Evolutionary conservation across 1,140 invertebrate species (phyloP).

Genomic region (Zaprionus gabonicus): DNA sequence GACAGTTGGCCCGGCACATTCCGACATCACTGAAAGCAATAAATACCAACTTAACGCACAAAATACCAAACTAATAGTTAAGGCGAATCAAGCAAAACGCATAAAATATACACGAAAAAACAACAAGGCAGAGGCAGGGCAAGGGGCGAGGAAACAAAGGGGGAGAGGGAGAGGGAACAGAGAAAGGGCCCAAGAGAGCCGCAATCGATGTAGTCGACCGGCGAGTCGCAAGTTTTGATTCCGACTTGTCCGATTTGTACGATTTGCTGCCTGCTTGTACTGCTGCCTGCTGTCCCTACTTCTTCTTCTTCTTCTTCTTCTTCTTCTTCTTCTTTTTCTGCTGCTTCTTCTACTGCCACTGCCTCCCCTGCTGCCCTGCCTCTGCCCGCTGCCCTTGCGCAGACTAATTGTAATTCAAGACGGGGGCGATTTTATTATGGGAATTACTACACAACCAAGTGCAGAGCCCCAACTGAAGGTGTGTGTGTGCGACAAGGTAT

Average conservation of each 20-base stretch:
- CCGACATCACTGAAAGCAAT: constrained; percentile 84
- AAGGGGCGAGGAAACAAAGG: constrained; percentile 17
- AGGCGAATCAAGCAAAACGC: constrained; percentile 51
- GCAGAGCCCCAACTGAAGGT: constrained; percentile 53
- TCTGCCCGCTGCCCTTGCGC: constrained; percentile 55
- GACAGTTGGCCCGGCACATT: constrained; percentile 72
- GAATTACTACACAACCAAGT: constrained; percentile 73
- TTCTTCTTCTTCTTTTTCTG: neutral
- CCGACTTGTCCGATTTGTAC: constrained; percentile 1
- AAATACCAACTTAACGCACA: constrained; percentile 85
- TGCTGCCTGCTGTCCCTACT: neutral
- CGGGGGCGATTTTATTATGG: constrained; percentile 84
- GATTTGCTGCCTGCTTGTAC: neutral
- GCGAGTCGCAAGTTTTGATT: constrained; percentile 6
- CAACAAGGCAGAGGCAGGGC: neutral
- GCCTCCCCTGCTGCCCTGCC: neutral
- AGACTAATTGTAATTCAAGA: constrained; percentile 84
- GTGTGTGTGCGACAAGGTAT: constrained; percentile 10
- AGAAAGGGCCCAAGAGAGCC: constrained; percentile 30
- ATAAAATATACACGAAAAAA: constrained; percentile 15
- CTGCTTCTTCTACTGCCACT: neutral
- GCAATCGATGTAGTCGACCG: constrained; percentile 32
- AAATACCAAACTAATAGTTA: constrained; percentile 84
- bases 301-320: neutral
- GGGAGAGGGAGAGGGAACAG: neutral